These are phyloP conservation scores for Pollachius pollachius DNA, from an alignment of 2,113 vertebrate species.

Conservation along the genomic window DNA sequence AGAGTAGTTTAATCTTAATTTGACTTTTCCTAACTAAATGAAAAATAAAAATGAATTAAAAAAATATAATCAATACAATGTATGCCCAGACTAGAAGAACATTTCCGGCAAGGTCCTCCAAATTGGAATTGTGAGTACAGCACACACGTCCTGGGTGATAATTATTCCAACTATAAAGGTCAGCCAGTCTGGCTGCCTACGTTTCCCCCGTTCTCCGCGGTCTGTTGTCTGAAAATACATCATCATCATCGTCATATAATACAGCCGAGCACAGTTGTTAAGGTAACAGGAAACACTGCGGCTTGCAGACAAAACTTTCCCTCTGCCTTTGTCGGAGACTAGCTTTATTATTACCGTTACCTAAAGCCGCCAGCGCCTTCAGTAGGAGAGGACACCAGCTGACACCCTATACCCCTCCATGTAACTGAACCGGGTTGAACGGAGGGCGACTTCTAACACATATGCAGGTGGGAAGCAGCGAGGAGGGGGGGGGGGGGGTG, in stretches of 20 bases:
- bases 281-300: background rate
- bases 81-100: too few species aligned
- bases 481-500: too few species aligned
- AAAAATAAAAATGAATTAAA: too few species aligned
- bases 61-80: too few species aligned
- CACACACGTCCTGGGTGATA: slow-evolving; percentile 29
- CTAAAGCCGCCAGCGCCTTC: slow-evolving; percentile 25
- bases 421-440: slow-evolving; percentile 16
- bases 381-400: background rate
- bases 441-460: slow-evolving; percentile 23
- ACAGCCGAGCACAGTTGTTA: slow-evolving; percentile 8
- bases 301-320: slow-evolving; percentile 22
- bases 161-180: slow-evolving; percentile 27
- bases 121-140: slow-evolving; percentile 30
- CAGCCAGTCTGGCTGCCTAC: slow-evolving; percentile 28
- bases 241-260: slow-evolving; percentile 42
- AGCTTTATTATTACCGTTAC: slow-evolving; percentile 30
- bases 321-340: slow-evolving; percentile 28
- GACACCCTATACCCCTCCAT: background rate
- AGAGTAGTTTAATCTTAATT: too few species aligned
- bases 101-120: too few species aligned
- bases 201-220: slow-evolving; percentile 21
- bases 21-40: too few species aligned
- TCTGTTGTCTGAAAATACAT: slow-evolving; percentile 43
- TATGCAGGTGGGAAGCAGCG: slow-evolving; percentile 13